A percentile compares a stretch with the other conserved stretches of the same genome.
These are phyloP conservation scores for Phrynocephalus versicolor DNA, from an alignment of 2,113 vertebrate genomes.

Conservation along the genomic window DNA sequence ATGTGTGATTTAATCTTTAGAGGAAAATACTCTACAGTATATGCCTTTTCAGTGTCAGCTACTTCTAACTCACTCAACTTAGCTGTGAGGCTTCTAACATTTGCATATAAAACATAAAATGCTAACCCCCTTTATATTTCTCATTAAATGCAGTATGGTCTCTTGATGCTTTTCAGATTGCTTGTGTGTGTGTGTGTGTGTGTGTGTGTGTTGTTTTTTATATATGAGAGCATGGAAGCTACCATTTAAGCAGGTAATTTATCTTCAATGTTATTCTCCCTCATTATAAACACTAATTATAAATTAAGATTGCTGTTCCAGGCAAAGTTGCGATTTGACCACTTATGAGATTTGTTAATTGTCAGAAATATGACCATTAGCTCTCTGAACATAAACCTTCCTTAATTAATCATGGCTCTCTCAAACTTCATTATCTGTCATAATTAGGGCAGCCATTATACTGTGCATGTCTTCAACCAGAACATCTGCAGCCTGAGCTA, in stretches of 20 bases:
- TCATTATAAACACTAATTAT: not conserved
- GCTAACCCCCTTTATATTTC: not conserved
- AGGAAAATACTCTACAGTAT: not conserved
- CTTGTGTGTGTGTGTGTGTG: too few species aligned
- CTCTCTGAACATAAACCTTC: not conserved
- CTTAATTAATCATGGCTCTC: not conserved
- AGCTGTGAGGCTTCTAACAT: not conserved
- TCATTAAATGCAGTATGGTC: too few species aligned
- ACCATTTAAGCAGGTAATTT: not conserved
- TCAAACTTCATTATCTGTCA: not conserved
- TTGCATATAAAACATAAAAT: not conserved
- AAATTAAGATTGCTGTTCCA: not conserved
- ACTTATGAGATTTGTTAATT: not conserved
- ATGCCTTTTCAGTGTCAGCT: not conserved
- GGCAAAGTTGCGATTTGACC: not conserved
- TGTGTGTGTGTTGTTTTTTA: too few species aligned
- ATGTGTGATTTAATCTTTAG: not conserved
- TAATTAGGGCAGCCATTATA: constrained; percentile 7
- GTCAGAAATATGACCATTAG: not conserved
- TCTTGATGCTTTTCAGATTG: too few species aligned
- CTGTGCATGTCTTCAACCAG: not conserved
- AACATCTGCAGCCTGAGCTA: not conserved
- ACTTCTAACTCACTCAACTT: not conserved
- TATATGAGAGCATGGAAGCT: not conserved
- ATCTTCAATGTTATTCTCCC: not conserved